Base-by-base conservation (phyloP, 2,113 vertebrate species). In the Cyanoramphus novaezelandiae region DNA sequence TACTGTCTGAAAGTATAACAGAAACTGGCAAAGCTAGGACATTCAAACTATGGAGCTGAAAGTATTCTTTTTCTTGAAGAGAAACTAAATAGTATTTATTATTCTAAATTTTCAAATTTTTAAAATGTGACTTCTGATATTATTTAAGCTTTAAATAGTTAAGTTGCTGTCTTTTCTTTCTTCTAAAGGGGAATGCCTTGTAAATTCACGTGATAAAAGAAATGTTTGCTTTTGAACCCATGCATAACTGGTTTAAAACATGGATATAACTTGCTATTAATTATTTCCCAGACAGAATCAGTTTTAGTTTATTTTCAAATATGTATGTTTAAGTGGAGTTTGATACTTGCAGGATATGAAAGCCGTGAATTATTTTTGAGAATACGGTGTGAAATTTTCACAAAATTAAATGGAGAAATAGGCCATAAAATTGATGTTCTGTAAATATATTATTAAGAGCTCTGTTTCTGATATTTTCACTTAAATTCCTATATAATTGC, bases 1-100 rank as follows among this genome's bases (percentile, higher is more conserved):
- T 87, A 37, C 14, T 43, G 8, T 57, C 28, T 81, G 55, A 83
- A 93, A 91, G 63, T 92, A 87, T 53, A 86, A 59, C 52, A 82
- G 88, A 85, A 96, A 70, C 75, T 87, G 86, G 84, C 86, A 94
- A 97, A 97, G 92, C 67, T 87, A 57, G 86, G 67, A 86, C 44
- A 80, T 46, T 86, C 28, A 49, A 77, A 63, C 25, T 41, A 75
- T 74, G 23, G n/a, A 88, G n/a, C 35, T 84, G 27, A 76, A 87
- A 46, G 59, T 71, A 47, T 5, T 80, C 0, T 41, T 82, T 93
- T 93, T 84, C 8, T 28, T 88, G 79, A 76, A 67, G 20, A 65
- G 10, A 88, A 55, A 74, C 2, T 28, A 19, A 76, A 89, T 76
- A 43, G 29, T 24, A 75, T 10, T 24, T 53, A 35, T 53, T 79